Percentiles rank a stretch among this genome's conserved stretches.
Evolutionary conservation across 2,797 vertebrate species (phyloP).

Genomic region (Enteromius trimaculatus): DNA sequence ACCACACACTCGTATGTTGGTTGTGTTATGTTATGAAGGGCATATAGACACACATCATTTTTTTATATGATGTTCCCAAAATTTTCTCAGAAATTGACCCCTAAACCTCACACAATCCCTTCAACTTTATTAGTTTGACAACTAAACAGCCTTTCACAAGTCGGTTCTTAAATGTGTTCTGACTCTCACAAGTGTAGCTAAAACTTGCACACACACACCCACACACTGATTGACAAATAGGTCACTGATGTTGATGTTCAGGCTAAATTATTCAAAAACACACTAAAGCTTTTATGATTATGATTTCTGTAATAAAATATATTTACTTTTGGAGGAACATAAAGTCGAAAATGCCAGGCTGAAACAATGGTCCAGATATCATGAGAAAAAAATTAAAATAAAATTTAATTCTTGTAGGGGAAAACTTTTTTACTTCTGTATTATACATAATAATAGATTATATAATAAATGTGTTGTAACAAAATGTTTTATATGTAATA

Average conservation of each 20-base stretch:
- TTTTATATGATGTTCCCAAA: not conserved
- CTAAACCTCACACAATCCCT: not conserved
- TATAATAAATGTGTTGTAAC: not conserved
- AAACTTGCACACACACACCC: not conserved
- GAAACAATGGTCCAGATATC: not conserved
- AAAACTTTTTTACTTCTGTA: not conserved
- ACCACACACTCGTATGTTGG: not conserved
- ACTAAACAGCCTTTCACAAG: not conserved
- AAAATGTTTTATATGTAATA: not conserved
- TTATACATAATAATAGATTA: not conserved
- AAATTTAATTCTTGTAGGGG: not conserved
- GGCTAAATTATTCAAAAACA: not conserved
- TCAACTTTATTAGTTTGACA: not conserved
- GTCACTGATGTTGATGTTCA: not conserved
- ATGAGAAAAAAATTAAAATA: not conserved
- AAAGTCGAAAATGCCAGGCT: not conserved
- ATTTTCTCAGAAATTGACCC: not conserved
- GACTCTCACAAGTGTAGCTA: constrained; percentile 1
- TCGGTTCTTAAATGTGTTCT: not conserved
- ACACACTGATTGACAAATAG: not conserved
- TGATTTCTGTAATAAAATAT: not conserved
- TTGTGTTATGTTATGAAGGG: not conserved
- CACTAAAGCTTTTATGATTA: not conserved
- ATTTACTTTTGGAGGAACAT: not conserved
- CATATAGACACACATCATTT: not conserved